Evolutionary conservation across 1,140 invertebrate species (phyloP), one percentile per base, ranked within the genome.

Genomic region (Temnothorax curvispinosus): DNA sequence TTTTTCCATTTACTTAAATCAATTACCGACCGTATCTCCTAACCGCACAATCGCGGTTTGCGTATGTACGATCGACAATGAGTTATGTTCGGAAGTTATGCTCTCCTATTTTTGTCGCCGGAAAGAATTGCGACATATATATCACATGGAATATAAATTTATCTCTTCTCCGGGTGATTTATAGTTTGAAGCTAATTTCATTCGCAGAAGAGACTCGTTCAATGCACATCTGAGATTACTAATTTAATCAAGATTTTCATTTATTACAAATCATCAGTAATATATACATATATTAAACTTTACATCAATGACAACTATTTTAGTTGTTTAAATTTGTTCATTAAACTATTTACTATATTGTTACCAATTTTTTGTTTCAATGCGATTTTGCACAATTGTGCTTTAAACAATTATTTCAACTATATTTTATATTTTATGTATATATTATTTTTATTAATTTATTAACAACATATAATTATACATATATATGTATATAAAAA

Each of bases 1-100:
- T 85, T 78, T 75, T 77, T 76, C 82, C 82, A 85, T 74, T 84
- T 84, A 84, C 74, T 81, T 88, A 58, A 75, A 88, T 85, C 80
- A 71, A 67, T 72, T 56, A 72, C 50, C 50, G 35, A 27, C 35
- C 67, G 64, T 44, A 80, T 81, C 47, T 74, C 11, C 52, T 65
- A 27, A 65, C 52, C 62, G 58, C 69, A 50, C 69, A 75, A 84
- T 74, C 69, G 80, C 54, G 54, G n/a, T 50, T 50, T 50, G 54
- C 52, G 54, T 75, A 84, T 21, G 67, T 74, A 74, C 54, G 69
- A 64, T 21, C 82, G 62, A 65, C 82, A 65, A 85, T 84, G 54
- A 84, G 80, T 84, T 84, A 84, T 84, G 54, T 41, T 38, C 69
- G 27, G n/a, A 75, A 75, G 41, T 75, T 74, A 75, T 60, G 58